These are phyloP conservation scores for Arctocebus calabarensis DNA, from an alignment of 2,797 vertebrate species.

Conservation along the genomic window DNA sequence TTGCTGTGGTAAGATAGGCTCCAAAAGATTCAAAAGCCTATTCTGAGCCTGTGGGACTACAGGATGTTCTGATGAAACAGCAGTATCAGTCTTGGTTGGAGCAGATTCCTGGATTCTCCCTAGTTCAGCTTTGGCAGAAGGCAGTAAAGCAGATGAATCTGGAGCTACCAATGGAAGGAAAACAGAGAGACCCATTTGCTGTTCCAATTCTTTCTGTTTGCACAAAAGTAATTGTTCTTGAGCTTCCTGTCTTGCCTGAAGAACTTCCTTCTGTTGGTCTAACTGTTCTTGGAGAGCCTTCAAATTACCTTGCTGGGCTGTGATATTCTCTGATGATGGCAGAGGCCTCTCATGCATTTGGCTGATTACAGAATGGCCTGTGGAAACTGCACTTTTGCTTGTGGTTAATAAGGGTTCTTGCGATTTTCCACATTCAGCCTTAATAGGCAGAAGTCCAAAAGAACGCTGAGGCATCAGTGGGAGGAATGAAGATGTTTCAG, in stretches of 20 bases:
- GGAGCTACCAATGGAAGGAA: conserved; percentile 54
- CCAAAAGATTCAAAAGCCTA: conserved; percentile 49
- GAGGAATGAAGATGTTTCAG: conserved; percentile 42
- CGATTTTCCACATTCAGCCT: conserved; percentile 51
- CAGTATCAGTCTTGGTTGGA: background rate
- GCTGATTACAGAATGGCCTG: conserved; percentile 75
- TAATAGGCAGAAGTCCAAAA: conserved; percentile 57
- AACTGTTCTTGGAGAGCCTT: conserved; percentile 86
- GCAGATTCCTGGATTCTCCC: conserved; percentile 51
- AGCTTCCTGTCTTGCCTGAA: conserved; percentile 85
- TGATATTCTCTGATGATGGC: conserved; percentile 84
- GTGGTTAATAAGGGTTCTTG: conserved; percentile 52
- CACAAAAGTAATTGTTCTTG: conserved; percentile 84
- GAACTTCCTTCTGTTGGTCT: conserved; percentile 85
- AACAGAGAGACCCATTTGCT: conserved; percentile 50
- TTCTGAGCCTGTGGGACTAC: background rate
- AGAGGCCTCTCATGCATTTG: conserved; percentile 77
- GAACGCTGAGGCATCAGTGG: conserved; percentile 61
- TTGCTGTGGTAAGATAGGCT: conserved; percentile 32
- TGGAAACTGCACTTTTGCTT: conserved; percentile 42
- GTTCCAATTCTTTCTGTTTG: conserved; percentile 86
- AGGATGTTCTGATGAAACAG: conserved; percentile 6
- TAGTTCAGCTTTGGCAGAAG: conserved; percentile 39
- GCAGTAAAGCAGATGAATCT: background rate
- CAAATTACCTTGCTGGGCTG: conserved; percentile 86